These are phyloP conservation scores for Dyspetes luteomarginatus DNA, from an alignment of 2,888 invertebrate species.

Conservation along the genomic window DNA sequence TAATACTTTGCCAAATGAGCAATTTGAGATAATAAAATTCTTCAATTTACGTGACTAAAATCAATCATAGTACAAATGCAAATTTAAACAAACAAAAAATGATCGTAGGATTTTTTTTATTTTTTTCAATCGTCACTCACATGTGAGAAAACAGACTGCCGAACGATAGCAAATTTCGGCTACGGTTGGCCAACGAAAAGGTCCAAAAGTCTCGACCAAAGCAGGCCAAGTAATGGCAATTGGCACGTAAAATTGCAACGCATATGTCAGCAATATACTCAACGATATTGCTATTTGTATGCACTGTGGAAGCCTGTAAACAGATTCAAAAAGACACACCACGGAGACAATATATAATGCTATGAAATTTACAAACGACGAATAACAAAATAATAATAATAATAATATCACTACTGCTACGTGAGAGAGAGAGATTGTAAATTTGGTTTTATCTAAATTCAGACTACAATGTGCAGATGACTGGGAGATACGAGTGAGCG, in stretches of 20 bases:
- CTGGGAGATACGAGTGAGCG: neutral
- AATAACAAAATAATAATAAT: neutral
- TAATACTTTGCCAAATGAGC: no score
- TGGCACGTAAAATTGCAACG: conserved; percentile 98
- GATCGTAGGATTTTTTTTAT: neutral
- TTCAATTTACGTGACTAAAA: no score
- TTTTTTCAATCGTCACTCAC: conserved; percentile 86
- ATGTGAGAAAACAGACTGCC: conserved; percentile 90
- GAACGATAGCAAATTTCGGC: conserved; percentile 90
- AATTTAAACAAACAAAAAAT: neutral
- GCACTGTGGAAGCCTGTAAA: conserved; percentile 89
- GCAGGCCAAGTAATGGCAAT: conserved; percentile 94
- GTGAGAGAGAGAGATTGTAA: neutral
- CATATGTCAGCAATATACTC: conserved; percentile 95
- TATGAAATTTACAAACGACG: conserved; percentile 6
- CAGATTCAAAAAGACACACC: conserved; percentile 53
- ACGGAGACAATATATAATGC: conserved; percentile 56
- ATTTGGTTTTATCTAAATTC: neutral
- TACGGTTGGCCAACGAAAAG: conserved; percentile 85
- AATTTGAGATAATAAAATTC: neutral
- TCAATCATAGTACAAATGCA: no score
- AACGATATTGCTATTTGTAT: conserved; percentile 93
- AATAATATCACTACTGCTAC: neutral
- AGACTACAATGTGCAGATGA: neutral
- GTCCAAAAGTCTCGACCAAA: conserved; percentile 85